Evolutionary conservation across 2,888 invertebrate genomes (phyloP).

Genomic region (Thymelicus acteon): DNA sequence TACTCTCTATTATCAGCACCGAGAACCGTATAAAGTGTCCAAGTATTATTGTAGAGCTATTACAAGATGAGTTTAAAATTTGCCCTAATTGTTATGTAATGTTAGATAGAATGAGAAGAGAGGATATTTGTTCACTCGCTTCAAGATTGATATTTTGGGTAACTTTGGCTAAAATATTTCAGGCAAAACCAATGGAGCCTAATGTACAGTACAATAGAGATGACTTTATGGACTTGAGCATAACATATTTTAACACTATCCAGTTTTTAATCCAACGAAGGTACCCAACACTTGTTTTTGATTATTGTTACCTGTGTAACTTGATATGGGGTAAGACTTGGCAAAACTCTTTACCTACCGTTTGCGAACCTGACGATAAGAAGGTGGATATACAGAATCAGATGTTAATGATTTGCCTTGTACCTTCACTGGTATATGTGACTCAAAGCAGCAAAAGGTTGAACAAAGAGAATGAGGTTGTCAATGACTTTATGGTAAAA

Average conservation of each 20-base stretch:
- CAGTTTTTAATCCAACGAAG: slow-evolving; percentile 61
- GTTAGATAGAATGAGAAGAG: slow-evolving; percentile 68
- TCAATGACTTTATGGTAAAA: slow-evolving; percentile 86
- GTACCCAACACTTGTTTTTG: slow-evolving; percentile 57
- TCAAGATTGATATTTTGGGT: slow-evolving; percentile 78
- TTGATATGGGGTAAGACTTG: slow-evolving; percentile 62
- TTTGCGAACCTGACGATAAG: slow-evolving; percentile 49
- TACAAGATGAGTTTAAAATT: slow-evolving; percentile 66
- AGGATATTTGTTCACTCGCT: slow-evolving; percentile 73
- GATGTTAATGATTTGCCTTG: slow-evolving; percentile 85
- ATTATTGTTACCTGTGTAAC: slow-evolving; percentile 67
- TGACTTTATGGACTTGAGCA: slow-evolving; percentile 65
- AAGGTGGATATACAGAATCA: slow-evolving; percentile 83
- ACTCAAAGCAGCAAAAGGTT: slow-evolving; percentile 50
- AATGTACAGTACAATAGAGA: slow-evolving; percentile 62
- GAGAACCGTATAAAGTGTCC: slow-evolving; percentile 71
- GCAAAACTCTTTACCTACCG: slow-evolving; percentile 53
- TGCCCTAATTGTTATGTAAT: slow-evolving; percentile 65
- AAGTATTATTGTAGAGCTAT: slow-evolving; percentile 56
- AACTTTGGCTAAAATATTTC: slow-evolving; percentile 67
- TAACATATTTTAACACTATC: slow-evolving; percentile 65
- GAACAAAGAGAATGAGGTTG: slow-evolving; percentile 70
- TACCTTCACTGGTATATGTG: slow-evolving; percentile 84
- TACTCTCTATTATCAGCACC: slow-evolving; percentile 82
- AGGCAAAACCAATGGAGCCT: slow-evolving; percentile 58